Evolutionary conservation across 2,888 invertebrate species (phyloP), one percentile per base, ranked within the genome.

Genomic region (Caenorhabditis macrosperma): DNA sequence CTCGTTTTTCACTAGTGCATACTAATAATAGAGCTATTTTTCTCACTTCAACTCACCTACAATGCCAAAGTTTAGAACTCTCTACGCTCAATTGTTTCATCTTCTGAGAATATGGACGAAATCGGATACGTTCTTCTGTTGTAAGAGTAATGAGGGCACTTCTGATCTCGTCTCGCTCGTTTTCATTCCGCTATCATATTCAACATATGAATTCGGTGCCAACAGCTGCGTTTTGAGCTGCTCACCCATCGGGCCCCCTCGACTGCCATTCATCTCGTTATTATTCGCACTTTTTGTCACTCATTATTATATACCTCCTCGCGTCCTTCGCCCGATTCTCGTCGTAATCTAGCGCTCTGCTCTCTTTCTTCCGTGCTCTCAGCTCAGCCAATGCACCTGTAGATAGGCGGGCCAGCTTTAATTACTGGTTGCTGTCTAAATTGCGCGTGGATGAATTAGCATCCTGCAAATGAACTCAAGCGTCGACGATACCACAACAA

Each of bases 281-380:
- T 63, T 64, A 64, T 64, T 72, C 63, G 72, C 72, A 64, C 72
- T 72, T 72, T 72, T 72, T 72, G 72, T 72, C 72, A 72, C 63
- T 72, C 72, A 72, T 64, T 72, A 63, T 72, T 72, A 72, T 72
- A 72, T 59, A 59, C 52, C 55, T 28, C 26, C 38, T 48, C 48
- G 33, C 52, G 28, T 35, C 48, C 33, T n/a, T 15, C 48, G 4
- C 15, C 52, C 15, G 2, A 6, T 52, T 52, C 54, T 12, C 57
- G 57, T 57, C 57, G 35, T 57, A 57, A 35, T 38, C 57, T 15
- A n/a, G 38, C 33, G 5, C 15, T 22, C 38, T 35, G 22, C 33
- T 15, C 7, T 30, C 24, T 33, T 69, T 67, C 50, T 33, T 54
- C n/a, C 20, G 38, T 41, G 12, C 41, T n/a, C 44, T 44, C 57